Conservation (phyloP, 2,888 invertebrate species). For the Petrolisthes cinctipes region DNA sequence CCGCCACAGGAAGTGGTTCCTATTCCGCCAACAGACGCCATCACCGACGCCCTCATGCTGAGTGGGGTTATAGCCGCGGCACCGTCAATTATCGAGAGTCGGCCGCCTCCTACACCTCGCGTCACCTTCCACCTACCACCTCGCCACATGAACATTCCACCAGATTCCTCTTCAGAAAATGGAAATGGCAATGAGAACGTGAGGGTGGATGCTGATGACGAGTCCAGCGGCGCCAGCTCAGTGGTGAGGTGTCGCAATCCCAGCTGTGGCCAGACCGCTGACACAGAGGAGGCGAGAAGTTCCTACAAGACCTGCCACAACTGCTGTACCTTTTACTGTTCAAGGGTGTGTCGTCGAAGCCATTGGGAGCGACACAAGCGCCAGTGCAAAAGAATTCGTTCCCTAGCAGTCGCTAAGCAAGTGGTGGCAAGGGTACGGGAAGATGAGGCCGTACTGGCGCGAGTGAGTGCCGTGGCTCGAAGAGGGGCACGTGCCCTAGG, state of each 20-base stretch:
- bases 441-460: conserved; percentile 73
- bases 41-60: conserved; percentile 40
- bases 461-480: conserved; percentile 84
- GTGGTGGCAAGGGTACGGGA: conserved; percentile 72
- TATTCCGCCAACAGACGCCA: conserved; percentile 29
- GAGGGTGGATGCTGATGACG: conserved; percentile 71
- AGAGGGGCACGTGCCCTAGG: conserved; percentile 87
- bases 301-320: conserved; percentile 94
- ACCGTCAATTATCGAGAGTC: conserved; percentile 37
- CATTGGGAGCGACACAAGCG: conserved; percentile 95
- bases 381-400: conserved; percentile 89
- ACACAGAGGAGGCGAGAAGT: conserved; percentile 81
- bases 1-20: conserved; percentile 44
- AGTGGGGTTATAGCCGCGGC: conserved; percentile 42
- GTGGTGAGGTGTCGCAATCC: conserved; percentile 83
- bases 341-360: conserved; percentile 86
- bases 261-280: conserved; percentile 82
- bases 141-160: conserved; percentile 59
- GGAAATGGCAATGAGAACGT: conserved; percentile 70
- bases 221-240: conserved; percentile 66
- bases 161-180: conserved; percentile 68
- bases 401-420: conserved; percentile 86
- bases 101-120: conserved; percentile 30
- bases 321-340: conserved; percentile 94
- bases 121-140: conserved; percentile 62